phyloP scores from a whole-genome alignment of 2,797 vertebrate genomes.

The Cygnus olor region DNA sequence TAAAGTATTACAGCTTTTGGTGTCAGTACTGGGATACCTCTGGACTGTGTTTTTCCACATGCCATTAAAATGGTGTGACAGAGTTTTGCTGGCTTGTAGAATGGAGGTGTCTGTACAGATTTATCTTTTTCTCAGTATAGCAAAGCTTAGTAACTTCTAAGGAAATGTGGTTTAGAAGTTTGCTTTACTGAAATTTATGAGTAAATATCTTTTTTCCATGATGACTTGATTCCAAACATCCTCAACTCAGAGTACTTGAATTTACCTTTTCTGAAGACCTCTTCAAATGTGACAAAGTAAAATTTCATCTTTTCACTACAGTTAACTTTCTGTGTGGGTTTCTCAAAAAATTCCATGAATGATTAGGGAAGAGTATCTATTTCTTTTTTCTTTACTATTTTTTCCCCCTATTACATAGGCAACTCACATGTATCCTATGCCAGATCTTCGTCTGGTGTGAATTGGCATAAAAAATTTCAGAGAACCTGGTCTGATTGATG shows the following conservation, averaged over 20 bases:
- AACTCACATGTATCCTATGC: not conserved
- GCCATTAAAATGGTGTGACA: not conserved
- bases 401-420: not conserved
- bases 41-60: not conserved
- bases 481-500: not conserved
- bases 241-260: conserved; percentile 38
- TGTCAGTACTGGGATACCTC: not conserved
- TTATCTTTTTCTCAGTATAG: not conserved
- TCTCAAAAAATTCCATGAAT: not conserved
- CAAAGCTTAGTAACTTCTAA: conserved; percentile 34
- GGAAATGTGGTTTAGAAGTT: conserved; percentile 60
- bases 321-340: not conserved
- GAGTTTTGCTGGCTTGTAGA: not conserved
- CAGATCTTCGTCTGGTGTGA: not conserved
- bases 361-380: not conserved
- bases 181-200: conserved; percentile 58
- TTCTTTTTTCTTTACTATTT: not conserved
- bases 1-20: not conserved
- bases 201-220: conserved; percentile 46
- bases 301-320: not conserved
- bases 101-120: not conserved
- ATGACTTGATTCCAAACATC: conserved; percentile 48
- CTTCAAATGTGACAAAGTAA: conserved; percentile 32
- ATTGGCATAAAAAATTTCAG: not conserved
- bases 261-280: conserved; percentile 56